A percentile compares a stretch with the other conserved stretches of the same genome.
Conservation (phyloP, 2,113 vertebrate species). For the Clinocottus analis region DNA sequence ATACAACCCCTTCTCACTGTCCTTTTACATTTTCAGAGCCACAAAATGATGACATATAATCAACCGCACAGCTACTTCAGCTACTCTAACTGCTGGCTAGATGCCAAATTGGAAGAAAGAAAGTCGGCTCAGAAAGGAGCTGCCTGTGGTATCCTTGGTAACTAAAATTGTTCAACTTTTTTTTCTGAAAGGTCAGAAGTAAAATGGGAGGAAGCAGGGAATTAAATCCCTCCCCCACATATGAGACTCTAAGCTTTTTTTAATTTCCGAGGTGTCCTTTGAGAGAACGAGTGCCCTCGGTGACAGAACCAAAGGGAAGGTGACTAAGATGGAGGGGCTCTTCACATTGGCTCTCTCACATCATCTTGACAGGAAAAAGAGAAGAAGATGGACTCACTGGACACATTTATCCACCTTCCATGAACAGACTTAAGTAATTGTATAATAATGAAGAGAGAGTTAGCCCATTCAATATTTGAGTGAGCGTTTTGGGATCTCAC, state of each 20-base stretch:
- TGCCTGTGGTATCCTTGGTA: conserved; percentile 69
- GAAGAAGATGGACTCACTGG: conserved; percentile 41
- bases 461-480: conserved; percentile 43
- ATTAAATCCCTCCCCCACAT: conserved; percentile 52
- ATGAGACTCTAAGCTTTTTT: conserved; percentile 52
- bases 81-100: conserved; percentile 47
- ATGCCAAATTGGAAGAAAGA: conserved; percentile 52
- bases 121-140: conserved; percentile 45
- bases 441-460: conserved; percentile 41
- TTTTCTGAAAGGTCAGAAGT: conserved; percentile 72
- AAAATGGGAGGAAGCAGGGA: conserved; percentile 52
- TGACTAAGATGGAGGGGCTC: conserved; percentile 64
- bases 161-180: conserved; percentile 51
- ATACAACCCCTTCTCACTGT: conserved; percentile 51
- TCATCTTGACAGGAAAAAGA: conserved; percentile 62
- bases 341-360: conserved; percentile 53
- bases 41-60: conserved; percentile 63
- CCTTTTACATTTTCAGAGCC: conserved; percentile 44
- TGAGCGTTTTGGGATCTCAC: neutral
- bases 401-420: conserved; percentile 39
- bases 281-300: conserved; percentile 23
- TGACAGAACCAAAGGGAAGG: conserved; percentile 66
- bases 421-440: conserved; percentile 45
- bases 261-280: conserved; percentile 54
- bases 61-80: conserved; percentile 38